phyloP scores from a whole-genome alignment of 2,797 vertebrate species.

The Cuniculus paca region DNA sequence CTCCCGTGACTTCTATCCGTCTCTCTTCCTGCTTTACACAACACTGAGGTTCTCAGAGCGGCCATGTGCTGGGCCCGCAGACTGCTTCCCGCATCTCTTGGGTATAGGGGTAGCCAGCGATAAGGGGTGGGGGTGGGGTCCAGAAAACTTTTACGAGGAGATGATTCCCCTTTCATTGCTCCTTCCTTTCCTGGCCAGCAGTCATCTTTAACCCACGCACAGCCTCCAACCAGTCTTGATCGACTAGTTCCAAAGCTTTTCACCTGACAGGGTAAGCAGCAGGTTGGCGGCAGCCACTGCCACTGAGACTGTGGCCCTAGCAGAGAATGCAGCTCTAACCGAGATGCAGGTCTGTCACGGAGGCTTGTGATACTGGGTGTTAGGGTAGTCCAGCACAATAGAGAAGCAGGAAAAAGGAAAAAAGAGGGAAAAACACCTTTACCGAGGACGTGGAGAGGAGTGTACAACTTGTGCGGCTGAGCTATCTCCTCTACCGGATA shows the following conservation, averaged over 20 bases:
- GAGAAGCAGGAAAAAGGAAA: no score
- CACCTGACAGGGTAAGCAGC: background rate
- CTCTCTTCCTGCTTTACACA: background rate
- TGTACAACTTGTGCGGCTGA: no score
- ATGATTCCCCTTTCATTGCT: background rate
- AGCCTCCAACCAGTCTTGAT: background rate
- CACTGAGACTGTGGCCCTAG: slow-evolving; percentile 3
- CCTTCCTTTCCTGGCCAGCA: background rate
- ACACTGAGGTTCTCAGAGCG: background rate
- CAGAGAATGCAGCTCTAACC: slow-evolving; percentile 9
- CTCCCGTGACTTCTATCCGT: background rate
- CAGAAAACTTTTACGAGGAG: slow-evolving; percentile 1
- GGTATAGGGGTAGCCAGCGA: background rate
- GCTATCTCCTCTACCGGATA: no score
- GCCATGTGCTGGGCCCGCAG: no score
- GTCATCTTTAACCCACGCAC: background rate
- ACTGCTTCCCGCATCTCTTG: background rate
- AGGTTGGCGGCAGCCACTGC: background rate
- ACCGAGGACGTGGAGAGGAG: no score
- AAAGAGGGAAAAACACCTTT: no score
- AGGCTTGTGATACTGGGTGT: background rate
- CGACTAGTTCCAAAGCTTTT: background rate
- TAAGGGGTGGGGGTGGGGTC: background rate
- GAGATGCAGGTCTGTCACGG: background rate
- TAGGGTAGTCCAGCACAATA: no score